Evolutionary conservation across 2,113 vertebrate species (phyloP).

Genomic region (Lanius ludovicianus): DNA sequence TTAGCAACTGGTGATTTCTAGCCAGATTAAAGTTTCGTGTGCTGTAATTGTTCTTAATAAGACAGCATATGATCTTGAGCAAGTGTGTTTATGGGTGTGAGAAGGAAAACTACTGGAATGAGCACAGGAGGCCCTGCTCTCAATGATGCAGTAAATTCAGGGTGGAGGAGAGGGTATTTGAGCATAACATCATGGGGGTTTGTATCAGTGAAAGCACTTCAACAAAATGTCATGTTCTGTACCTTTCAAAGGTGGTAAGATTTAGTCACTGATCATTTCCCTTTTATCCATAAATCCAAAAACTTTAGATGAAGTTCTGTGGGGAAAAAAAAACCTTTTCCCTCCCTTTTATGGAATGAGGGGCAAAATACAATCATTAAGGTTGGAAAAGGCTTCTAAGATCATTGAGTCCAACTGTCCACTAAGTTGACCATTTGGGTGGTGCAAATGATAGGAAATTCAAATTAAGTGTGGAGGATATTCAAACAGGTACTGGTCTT

Average conservation of each 20-base stretch:
- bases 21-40: neutral
- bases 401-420: neutral
- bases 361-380: neutral
- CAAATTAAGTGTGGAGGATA: neutral
- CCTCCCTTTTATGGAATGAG: neutral
- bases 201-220: neutral
- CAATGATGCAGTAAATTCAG: neutral
- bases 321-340: neutral
- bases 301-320: neutral
- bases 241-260: neutral
- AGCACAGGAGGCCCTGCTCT: neutral
- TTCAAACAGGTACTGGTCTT: neutral
- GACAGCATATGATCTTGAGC: neutral
- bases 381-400: neutral
- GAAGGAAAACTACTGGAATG: neutral
- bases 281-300: neutral
- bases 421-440: neutral
- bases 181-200: neutral
- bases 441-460: neutral
- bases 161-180: neutral
- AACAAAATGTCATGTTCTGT: neutral
- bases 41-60: neutral
- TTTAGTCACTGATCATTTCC: neutral
- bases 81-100: neutral
- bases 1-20: constrained; percentile 16